These are phyloP conservation scores for Hypanus sabinus DNA, from an alignment of 2,113 vertebrate genomes.

Conservation along the genomic window DNA sequence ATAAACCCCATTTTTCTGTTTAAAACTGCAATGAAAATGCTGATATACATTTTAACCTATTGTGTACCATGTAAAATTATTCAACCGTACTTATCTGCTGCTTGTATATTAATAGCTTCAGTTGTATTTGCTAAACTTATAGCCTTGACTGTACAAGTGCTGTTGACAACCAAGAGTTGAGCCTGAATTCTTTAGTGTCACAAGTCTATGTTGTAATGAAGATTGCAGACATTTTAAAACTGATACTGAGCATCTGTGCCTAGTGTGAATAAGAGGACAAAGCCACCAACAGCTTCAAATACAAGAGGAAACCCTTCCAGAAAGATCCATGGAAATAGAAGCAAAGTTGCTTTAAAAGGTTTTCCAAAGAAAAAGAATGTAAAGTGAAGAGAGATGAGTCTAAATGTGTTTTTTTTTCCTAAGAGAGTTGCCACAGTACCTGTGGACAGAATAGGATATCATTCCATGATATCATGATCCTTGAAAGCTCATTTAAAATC, in stretches of 20 bases:
- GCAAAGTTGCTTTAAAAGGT: not conserved
- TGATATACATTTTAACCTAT: not conserved
- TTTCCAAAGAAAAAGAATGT: not conserved
- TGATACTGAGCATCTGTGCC: not conserved
- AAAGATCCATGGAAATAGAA: not conserved
- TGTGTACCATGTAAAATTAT: not conserved
- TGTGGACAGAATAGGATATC: not conserved
- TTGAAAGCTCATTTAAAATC: not conserved
- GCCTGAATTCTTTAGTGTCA: not conserved
- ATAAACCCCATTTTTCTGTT: not conserved
- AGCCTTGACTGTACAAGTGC: not conserved
- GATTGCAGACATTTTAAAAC: not conserved
- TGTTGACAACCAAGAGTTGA: not conserved
- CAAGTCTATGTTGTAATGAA: not conserved
- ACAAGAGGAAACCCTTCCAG: not conserved
- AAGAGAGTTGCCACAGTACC: not conserved
- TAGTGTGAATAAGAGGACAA: not conserved
- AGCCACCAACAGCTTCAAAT: not conserved
- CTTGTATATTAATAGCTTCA: not conserved
- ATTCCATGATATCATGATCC: not conserved
- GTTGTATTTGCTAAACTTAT: not conserved
- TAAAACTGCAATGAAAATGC: not conserved
- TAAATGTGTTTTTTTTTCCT: not conserved
- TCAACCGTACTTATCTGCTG: not conserved
- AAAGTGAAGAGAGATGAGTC: not conserved